Base-by-base conservation (phyloP, 1,140 invertebrate genomes). In the Atta colombica region DNA sequence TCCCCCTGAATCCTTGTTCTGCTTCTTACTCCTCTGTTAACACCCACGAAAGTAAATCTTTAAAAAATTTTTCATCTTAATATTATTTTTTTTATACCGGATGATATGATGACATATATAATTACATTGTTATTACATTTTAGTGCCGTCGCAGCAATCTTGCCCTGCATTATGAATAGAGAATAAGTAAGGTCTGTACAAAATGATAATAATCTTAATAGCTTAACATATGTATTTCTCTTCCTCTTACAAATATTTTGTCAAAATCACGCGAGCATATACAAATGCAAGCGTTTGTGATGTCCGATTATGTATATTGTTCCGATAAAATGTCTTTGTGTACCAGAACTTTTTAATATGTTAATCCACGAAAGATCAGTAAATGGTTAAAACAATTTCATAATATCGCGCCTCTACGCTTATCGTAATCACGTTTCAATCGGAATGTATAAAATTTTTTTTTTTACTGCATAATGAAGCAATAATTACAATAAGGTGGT, bases 1-100 rank as follows among this genome's bases (percentile, higher is more conserved):
- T 89, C 8, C 91, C 93, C 18, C 25, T 88, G 51, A 71, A 91
- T 39, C 12, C 78, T 25, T 88, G 88, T 55, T 77, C 66, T n/a
- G 21, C 60, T 12, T 58, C 71, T 18, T 89, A 71, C 74, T 49
- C 77, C n/a, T 16, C 69, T 31, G 69, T 69, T 18, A 87, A 91
- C 39, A 45, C 45, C 0, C 88, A 84, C 65, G n/a, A 31, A 45
- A 49, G 91, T 92, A 77, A 90, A 66, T 85, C 71, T 25, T 55
- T 58, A 21, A 68, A 8, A 77, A 53, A 75, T 87, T 31, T 2
- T 55, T 65, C 3, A 6, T 58, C 5, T 82, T 18, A 21, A 6
- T 71, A 51, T 72, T 14, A 49, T 51, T 21, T 55, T 88, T 55
- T n/a, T 12, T n/a, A 58, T 21, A 72, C 35, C 16, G 31, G 71